Conservation (phyloP, 2,888 invertebrate genomes). For the Phortica okadai region DNA sequence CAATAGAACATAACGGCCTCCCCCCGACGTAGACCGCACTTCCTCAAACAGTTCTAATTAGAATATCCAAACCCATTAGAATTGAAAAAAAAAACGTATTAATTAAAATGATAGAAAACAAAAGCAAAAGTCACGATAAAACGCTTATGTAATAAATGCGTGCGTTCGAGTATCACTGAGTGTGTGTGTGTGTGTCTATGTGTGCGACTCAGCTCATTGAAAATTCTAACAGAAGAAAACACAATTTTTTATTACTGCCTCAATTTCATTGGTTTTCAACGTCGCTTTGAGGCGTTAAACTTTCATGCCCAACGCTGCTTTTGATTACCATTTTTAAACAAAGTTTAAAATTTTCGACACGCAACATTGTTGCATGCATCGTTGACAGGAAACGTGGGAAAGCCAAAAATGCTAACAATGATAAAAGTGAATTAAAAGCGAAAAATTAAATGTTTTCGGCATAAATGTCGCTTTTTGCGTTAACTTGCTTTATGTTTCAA, state of each 20-base stretch:
- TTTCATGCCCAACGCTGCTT: background rate
- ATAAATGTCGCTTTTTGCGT: too few relatives aligned
- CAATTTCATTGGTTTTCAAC: background rate
- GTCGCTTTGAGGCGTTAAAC: slow-evolving; percentile 10
- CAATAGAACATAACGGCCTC: slow-evolving; percentile 11
- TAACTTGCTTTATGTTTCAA: too few relatives aligned
- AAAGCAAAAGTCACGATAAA: slow-evolving; percentile 1
- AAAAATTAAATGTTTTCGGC: background rate
- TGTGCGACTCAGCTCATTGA: background rate
- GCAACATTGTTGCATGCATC: background rate
- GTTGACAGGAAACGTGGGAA: slow-evolving; percentile 12
- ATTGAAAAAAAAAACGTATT: slow-evolving; percentile 39
- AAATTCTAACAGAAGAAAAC: background rate
- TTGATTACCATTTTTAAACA: slow-evolving; percentile 1
- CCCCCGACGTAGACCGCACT: background rate
- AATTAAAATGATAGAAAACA: slow-evolving; percentile 40
- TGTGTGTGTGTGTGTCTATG: background rate
- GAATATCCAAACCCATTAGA: background rate
- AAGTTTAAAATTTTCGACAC: slow-evolving; percentile 1
- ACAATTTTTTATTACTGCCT: background rate
- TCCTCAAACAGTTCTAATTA: slow-evolving; percentile 14
- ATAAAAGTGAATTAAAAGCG: background rate
- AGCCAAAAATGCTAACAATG: background rate
- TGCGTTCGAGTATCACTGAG: background rate
- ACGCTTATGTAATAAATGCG: background rate